A percentile compares a stretch with the other conserved stretches of the same genome.
These are phyloP conservation scores for Hirtodrosophila histrioides DNA, from an alignment of 2,888 invertebrate genomes.

Conservation along the genomic window DNA sequence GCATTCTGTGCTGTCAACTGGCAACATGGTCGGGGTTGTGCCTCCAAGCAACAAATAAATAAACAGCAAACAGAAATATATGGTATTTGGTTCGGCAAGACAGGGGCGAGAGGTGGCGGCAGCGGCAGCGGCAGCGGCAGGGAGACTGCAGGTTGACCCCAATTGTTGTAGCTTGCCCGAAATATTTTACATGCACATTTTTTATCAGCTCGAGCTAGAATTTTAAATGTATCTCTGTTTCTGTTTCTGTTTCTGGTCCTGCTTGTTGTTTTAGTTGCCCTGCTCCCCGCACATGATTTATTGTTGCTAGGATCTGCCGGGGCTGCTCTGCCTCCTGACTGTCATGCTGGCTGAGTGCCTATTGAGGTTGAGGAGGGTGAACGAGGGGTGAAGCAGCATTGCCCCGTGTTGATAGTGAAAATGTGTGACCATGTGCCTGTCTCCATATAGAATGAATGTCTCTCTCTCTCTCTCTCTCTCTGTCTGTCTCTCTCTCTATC, in stretches of 20 bases:
- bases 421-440: constrained; percentile 44
- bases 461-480: neutral
- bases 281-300: constrained; percentile 52
- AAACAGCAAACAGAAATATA: constrained; percentile 28
- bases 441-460: neutral
- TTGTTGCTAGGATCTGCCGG: constrained; percentile 43
- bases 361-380: constrained; percentile 2
- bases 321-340: constrained; percentile 52
- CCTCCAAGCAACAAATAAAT: constrained; percentile 32
- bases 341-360: constrained; percentile 27
- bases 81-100: constrained; percentile 9
- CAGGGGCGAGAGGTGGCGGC: neutral
- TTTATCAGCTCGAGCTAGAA: constrained; percentile 70
- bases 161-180: constrained; percentile 56
- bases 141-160: constrained; percentile 61
- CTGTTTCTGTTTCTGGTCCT: constrained; percentile 19
- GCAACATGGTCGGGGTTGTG: constrained; percentile 15
- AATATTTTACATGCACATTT: constrained; percentile 72
- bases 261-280: constrained; percentile 30
- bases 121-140: neutral
- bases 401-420: constrained; percentile 61
- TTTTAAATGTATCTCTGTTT: constrained; percentile 61
- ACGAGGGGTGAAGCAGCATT: neutral
- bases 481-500: constrained; percentile 4
- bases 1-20: constrained; percentile 28